Evolutionary conservation across 1,140 invertebrate genomes (phyloP).

Genomic region (Drosophila obscura): DNA sequence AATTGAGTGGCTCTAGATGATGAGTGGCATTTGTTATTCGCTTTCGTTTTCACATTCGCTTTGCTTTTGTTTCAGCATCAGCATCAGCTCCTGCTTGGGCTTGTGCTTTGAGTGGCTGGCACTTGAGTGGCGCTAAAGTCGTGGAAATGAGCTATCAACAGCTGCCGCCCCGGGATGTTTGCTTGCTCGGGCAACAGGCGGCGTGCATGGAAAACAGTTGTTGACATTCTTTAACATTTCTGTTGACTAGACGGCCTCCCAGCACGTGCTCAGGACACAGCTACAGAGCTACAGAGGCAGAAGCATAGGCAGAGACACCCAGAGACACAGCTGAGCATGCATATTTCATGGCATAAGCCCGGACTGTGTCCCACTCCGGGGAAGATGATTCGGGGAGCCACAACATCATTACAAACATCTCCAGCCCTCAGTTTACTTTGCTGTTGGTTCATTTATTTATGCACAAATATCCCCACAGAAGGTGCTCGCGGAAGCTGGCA

Average conservation of each 20-base stretch:
- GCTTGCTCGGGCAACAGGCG: slow-evolving; percentile 35
- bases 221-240: slow-evolving; percentile 52
- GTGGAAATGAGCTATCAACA: slow-evolving; percentile 61
- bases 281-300: background rate
- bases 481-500: slow-evolving; percentile 30
- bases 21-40: slow-evolving; percentile 33
- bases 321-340: slow-evolving; percentile 46
- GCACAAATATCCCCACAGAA: slow-evolving; percentile 55
- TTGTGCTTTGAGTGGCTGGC: slow-evolving; percentile 43
- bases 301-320: background rate
- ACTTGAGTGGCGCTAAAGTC: slow-evolving; percentile 53
- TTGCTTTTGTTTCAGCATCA: background rate
- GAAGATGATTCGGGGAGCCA: slow-evolving; percentile 19
- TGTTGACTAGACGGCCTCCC: slow-evolving; percentile 51
- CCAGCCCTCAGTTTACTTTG: slow-evolving; percentile 38
- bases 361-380: background rate
- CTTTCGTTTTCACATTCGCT: background rate
- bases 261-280: slow-evolving; percentile 46
- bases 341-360: slow-evolving; percentile 51
- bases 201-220: slow-evolving; percentile 37
- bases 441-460: slow-evolving; percentile 57
- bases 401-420: slow-evolving; percentile 51
- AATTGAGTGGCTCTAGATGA: slow-evolving; percentile 58
- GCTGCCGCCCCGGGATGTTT: slow-evolving; percentile 42
- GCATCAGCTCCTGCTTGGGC: slow-evolving; percentile 12